Evolutionary conservation across 37 sponge, comb jelly and placozoan genomes (phyloP).

Genomic region (Agelas oroides): DNA sequence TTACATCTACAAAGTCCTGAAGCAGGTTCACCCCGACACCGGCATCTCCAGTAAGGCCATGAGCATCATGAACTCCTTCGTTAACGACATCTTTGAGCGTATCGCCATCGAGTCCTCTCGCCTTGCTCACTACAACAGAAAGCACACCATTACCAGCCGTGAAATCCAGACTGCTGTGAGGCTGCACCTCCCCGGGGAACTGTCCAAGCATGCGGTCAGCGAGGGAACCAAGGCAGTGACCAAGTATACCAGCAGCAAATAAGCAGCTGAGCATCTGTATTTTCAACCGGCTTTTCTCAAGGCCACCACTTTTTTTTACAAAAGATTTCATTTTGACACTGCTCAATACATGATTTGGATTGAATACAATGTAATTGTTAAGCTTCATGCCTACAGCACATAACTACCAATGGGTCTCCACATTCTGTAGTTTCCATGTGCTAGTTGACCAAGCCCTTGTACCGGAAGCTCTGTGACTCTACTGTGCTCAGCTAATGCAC

Average conservation of each 20-base stretch:
- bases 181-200: constrained; percentile 91
- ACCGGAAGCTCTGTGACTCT: constrained; percentile 25
- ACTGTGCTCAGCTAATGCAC: constrained; percentile 35
- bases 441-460: constrained; percentile 6
- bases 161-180: constrained; percentile 98
- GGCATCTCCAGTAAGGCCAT: constrained; percentile 95
- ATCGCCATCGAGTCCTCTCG: constrained; percentile 93
- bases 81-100: constrained; percentile 93
- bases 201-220: constrained; percentile 94
- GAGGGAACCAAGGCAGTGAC: constrained; percentile 98
- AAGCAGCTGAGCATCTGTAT: background rate
- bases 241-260: constrained; percentile 53
- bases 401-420: constrained; percentile 48
- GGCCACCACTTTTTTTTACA: constrained; percentile 66
- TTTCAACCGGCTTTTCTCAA: constrained; percentile 71
- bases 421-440: constrained; percentile 23
- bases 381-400: too few species aligned
- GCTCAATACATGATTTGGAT: too few species aligned
- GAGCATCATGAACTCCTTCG: constrained; percentile 99
- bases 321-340: constrained; percentile 6
- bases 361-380: too few species aligned
- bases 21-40: constrained; percentile 98
- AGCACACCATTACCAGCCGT: constrained; percentile 93
- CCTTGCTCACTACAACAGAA: constrained; percentile 98
- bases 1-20: constrained; percentile 98